Base-by-base conservation (phyloP, 2,888 invertebrate species). In the Dynastes hyllus region DNA sequence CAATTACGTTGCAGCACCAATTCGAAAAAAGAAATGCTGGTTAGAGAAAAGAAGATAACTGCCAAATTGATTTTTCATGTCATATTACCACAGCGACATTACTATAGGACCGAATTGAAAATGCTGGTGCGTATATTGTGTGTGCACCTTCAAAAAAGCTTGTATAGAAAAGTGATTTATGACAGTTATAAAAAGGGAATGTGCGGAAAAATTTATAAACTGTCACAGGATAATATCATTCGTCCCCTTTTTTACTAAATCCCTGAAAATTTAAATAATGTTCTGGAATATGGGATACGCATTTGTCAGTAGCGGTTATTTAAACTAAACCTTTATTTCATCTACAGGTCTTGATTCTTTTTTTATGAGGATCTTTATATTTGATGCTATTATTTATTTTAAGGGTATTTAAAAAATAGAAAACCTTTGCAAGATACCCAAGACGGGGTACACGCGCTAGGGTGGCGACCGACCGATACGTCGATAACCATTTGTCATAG, bases 1-100 rank as follows among this genome's bases (percentile, higher is more conserved):
- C 61, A 61, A 73, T 73, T 73, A 73, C 61, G 1, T 27, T 73
- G 37, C 40, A 3, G 22, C 11, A 50, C 11, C 45, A 2, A 50
- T 69, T 50, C 11, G 50, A 4, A 66, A 37, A 16, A 16, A 40
- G n/a, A 13, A 69, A 69, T 69, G 67, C 50, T 66, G 16, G 27
- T n/a, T 22, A 29, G 27, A 27, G 61, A 61, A 61, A 61, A 55
- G 22, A n/a, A 29, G 11, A 61, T 22, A 61, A 61, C 29, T 27
- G 22, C 29, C 61, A 27, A 29, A 27, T 61, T 61, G 61, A 61
- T 27, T 61, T 61, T 11, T 13, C 11, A 53, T 61, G 61, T 61
- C 61, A 27, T 29, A 61, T 27, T 58, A n/a, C 51, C 13, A 0
- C n/a, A n/a, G 32, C 32, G 58, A 22, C 58, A 16, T 2, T 29